Base-by-base conservation (phyloP, 2,113 vertebrate genomes). In the Chamaetylas fuelleborni region DNA sequence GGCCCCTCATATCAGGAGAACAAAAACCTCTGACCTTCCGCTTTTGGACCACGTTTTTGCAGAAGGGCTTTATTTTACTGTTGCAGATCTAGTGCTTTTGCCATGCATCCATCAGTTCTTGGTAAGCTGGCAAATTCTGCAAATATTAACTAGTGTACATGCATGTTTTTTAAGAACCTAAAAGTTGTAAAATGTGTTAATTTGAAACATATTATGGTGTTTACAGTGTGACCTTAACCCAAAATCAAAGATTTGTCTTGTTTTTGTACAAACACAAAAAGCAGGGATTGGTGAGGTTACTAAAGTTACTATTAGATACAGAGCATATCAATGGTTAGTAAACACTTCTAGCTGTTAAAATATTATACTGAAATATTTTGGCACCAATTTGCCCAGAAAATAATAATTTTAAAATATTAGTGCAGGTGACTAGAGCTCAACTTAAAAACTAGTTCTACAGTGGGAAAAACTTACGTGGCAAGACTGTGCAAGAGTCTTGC, bases 41-140 rank as follows among this genome's bases (percentile, higher is more conserved):
- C 92, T 94, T 6, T 95, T 99, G 97, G 99, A 99, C 84, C 99
- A 99, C 1, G 77, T 99, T 92, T 99, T 99, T 97, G 99, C 99
- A 3, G 99, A 99, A 94, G 99, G 99, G 8, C 98, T 99, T 40
- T 99, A 98, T 97, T 99, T 99, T 97, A 99, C 99, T 19, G 96
- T 99, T 95, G 98, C 99, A 19, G 99, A 99, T 91, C 93, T 99
- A 16, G 99, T 99, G 84, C 98, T 99, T 81, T 96, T 99, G 65
- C 99, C 99, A 2, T 99, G 99, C 93, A 96, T 99, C 92, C 98
- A 99, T 97, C 98, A 98, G 36, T 99, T 99, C 96, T 96, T 99
- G 98, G 99, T 99, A 98, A 99, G 98, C 38, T 8, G 9, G 56
- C 24, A 43, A n/a, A 17, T 66, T 91, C 43, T 61, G 28, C 22